phyloP scores from a whole-genome alignment of 1,140 invertebrate genomes.

The Octopus sinensis region DNA sequence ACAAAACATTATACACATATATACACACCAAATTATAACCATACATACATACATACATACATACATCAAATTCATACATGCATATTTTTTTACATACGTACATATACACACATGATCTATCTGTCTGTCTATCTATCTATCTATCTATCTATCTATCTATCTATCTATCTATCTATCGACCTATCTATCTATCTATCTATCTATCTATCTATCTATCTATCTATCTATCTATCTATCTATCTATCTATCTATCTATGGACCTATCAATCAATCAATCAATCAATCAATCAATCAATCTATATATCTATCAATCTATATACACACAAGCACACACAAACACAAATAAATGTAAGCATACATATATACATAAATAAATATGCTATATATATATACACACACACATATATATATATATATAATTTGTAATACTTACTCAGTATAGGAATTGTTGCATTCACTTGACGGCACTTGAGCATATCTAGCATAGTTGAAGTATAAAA shows the following conservation, averaged over 20 bases:
- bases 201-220: not conserved
- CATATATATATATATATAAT: not conserved
- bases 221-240: not conserved
- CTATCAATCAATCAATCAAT: not conserved
- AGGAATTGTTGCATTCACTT: not conserved
- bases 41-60: no score
- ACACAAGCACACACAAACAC: not conserved
- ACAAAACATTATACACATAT: no score
- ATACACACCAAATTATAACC: no score
- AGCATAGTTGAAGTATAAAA: not conserved
- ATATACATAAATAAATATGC: not conserved
- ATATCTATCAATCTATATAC: not conserved
- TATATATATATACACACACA: not conserved
- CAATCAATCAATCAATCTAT: not conserved
- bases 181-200: not conserved
- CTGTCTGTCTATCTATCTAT: not conserved
- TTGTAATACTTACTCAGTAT: not conserved
- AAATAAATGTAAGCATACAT: not conserved
- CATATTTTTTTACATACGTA: not conserved
- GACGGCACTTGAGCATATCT: not conserved
- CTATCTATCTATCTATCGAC: not conserved
- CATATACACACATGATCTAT: not conserved
- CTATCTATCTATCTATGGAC: not conserved
- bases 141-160: not conserved
- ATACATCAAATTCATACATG: not conserved